Percentiles rank a stretch among this genome's conserved stretches.
phyloP scores from a whole-genome alignment of 2,113 vertebrate species.

The Apistogramma diplotaenia region DNA sequence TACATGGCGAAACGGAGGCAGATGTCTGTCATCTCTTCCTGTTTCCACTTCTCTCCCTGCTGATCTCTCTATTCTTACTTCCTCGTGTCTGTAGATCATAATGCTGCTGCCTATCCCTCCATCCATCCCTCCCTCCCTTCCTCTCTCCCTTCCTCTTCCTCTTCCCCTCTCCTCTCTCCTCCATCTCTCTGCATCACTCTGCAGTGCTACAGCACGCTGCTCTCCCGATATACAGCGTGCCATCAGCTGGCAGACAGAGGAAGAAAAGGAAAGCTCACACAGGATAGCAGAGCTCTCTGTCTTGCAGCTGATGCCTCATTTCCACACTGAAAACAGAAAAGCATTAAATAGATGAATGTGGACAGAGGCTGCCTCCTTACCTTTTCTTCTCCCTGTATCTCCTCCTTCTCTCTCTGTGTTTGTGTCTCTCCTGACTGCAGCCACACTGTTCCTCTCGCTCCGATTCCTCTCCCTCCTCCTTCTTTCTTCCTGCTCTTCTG shows the following conservation, averaged over 20 bases:
- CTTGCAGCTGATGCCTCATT: not conserved
- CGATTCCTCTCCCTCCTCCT: slow-evolving; percentile 52
- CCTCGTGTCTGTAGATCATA: slow-evolving; percentile 39
- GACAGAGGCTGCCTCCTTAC: slow-evolving; percentile 34
- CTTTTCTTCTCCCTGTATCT: slow-evolving; percentile 44
- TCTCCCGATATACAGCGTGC: slow-evolving; percentile 23
- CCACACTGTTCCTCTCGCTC: slow-evolving; percentile 61
- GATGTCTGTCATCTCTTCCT: slow-evolving; percentile 6
- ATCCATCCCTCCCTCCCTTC: slow-evolving; percentile 14
- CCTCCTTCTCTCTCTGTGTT: slow-evolving; percentile 29
- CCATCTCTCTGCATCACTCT: slow-evolving; percentile 63
- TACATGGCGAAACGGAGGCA: slow-evolving; percentile 17
- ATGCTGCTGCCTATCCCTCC: slow-evolving; percentile 30
- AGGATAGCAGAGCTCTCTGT: not conserved
- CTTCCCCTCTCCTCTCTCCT: slow-evolving; percentile 13
- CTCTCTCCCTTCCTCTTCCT: not conserved
- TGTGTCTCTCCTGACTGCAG: slow-evolving; percentile 58
- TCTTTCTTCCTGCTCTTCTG: slow-evolving; percentile 52
- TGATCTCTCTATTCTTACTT: slow-evolving; percentile 17
- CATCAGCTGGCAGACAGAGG: slow-evolving; percentile 48
- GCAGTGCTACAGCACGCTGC: slow-evolving; percentile 60
- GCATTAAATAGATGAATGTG: not conserved
- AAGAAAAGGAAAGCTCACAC: slow-evolving; percentile 25
- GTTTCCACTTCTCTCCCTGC: not conserved
- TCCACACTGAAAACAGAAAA: slow-evolving; percentile 16